Base-by-base conservation (phyloP, 2,797 vertebrate genomes). In the Lacerta agilis region DNA sequence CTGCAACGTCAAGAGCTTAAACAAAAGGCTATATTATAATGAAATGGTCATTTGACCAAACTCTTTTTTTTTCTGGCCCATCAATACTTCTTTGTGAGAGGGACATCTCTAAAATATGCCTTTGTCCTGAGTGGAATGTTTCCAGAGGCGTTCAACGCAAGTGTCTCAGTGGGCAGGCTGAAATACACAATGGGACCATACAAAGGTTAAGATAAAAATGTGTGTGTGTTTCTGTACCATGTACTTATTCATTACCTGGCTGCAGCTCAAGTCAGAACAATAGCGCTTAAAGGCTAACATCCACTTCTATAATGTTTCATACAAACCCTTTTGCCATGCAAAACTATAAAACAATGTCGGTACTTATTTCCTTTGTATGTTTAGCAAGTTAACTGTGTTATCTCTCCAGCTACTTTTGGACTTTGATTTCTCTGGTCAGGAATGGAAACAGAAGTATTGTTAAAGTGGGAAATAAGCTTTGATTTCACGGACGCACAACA, bases 21-120 rank as follows among this genome's bases (percentile, higher is more conserved):
- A 97, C 96, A 97, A 96, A 95, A 93, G 94, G 93, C 96, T 96
- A 95, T 97, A 96, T 97, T 95, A 79, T 79, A 94, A 95, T 92
- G 93, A 96, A 97, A 97, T 91, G 91, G 95, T 91, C 95, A 90
- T 94, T 97, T 97, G 97, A 97, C 94, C 89, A 90, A 95, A 95
- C 90, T 95, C 93, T 95, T 95, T 94, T 49, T 94, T 49, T 96
- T 96, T 95, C 92, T 96, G 94, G 93, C 86, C 94, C 91, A 95
- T 97, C 97, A 97, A 95, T 97, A 96, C 94, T 69, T 94, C 97
- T 97, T 97, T 97, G 97, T 97, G 91, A 94, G 95, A 93, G 94
- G 91, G 93, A 92, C 93, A 93, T 95, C 91, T 86, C 86, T 95
- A 95, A 96, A 97, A 95, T 83, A 95, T 94, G 96, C 94, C 95